Evolutionary conservation across 2,797 vertebrate genomes (phyloP).

Genomic region (Takifugu ocellatus): DNA sequence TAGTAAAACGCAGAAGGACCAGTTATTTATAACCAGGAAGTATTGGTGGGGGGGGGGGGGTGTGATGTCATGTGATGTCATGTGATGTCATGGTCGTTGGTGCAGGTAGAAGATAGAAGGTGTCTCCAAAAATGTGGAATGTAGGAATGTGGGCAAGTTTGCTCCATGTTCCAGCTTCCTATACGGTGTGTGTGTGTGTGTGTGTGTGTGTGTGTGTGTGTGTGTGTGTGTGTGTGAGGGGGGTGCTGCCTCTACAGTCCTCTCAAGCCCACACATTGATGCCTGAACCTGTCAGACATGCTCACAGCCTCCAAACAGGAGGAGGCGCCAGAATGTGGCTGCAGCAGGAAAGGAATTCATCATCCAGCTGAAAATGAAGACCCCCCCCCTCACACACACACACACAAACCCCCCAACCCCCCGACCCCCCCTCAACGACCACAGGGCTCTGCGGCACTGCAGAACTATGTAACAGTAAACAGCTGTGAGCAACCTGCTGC

Average conservation of each 20-base stretch:
- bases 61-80: no score
- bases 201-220: conserved; percentile 12
- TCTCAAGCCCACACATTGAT: conserved; percentile 23
- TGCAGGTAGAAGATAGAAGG: background rate
- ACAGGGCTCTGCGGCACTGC: conserved; percentile 41
- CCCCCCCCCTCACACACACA: background rate
- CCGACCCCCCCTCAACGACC: background rate
- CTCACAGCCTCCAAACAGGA: conserved; percentile 40
- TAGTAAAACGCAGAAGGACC: conserved; percentile 27
- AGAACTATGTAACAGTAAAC: conserved; percentile 17
- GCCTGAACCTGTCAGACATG: conserved; percentile 46
- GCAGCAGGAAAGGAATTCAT: conserved; percentile 57
- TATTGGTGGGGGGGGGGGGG: background rate
- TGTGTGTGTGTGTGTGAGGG: conserved; percentile 12
- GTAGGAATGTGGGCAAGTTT: conserved; percentile 45
- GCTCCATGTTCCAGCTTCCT: background rate
- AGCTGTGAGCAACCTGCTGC: conserved; percentile 22
- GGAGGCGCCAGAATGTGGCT: conserved; percentile 43
- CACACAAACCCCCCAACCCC: background rate
- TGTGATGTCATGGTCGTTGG: no score
- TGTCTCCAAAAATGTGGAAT: background rate
- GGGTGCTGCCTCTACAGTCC: conserved; percentile 13
- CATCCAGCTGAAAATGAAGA: conserved; percentile 52
- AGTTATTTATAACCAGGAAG: conserved; percentile 39
- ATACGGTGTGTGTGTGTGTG: background rate